A percentile compares a stretch with the other conserved stretches of the same genome.
These are phyloP conservation scores for Andrena cerasifolii DNA, from an alignment of 1,140 invertebrate species.

Conservation along the genomic window DNA sequence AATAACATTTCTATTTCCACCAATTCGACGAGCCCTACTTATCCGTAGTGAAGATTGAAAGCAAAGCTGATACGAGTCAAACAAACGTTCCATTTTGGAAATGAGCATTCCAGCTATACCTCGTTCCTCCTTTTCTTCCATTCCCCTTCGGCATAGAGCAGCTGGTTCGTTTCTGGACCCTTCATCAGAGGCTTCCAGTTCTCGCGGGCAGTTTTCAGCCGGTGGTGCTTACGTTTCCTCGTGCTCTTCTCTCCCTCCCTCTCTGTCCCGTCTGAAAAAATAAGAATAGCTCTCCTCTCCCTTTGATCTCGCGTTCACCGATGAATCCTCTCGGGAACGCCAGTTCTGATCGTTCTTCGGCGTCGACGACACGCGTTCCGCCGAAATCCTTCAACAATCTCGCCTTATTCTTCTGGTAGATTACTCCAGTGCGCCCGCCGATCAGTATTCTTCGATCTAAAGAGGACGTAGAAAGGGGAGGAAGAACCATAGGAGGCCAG, in stretches of 20 bases:
- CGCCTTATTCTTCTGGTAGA: background rate
- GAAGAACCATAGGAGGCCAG: no score
- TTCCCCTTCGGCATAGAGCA: conserved; percentile 13
- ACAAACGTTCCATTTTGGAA: no score
- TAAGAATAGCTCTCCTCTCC: conserved; percentile 45
- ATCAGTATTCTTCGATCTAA: background rate
- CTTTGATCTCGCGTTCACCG: background rate
- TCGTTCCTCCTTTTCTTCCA: background rate
- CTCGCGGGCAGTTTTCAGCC: conserved; percentile 36
- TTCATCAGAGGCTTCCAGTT: conserved; percentile 44
- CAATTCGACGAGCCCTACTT: no score
- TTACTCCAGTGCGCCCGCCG: no score
- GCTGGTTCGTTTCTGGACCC: conserved; percentile 57
- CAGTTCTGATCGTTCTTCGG: conserved; percentile 20
- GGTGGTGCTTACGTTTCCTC: conserved; percentile 37
- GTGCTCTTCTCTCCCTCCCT: background rate
- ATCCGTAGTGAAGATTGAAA: no score
- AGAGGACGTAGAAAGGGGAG: no score
- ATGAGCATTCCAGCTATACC: no score
- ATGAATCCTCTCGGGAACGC: conserved; percentile 2
- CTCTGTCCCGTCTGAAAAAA: conserved; percentile 29
- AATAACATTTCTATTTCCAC: no score
- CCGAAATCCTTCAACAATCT: no score
- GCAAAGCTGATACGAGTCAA: no score
- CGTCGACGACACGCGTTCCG: background rate